Evolutionary conservation across 2,797 vertebrate genomes (phyloP).

Genomic region (Enteromius radiatus): DNA sequence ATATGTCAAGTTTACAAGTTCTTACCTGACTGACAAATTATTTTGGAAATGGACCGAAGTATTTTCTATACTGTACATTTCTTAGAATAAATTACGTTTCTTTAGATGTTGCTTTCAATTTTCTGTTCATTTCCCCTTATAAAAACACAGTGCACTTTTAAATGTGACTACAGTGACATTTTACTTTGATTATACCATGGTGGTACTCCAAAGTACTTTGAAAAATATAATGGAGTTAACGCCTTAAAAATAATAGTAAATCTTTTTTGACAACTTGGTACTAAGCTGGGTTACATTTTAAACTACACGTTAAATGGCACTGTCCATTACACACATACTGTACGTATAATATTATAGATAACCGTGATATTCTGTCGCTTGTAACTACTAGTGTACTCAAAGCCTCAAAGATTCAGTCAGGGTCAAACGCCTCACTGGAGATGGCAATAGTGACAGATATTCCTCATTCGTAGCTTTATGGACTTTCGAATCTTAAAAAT

Average conservation of each 20-base stretch:
- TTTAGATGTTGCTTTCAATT: slow-evolving; percentile 49
- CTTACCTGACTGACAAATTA: slow-evolving; percentile 79
- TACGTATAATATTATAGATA: too few relatives aligned
- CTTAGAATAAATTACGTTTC: slow-evolving; percentile 83
- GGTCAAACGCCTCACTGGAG: not conserved
- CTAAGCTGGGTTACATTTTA: not conserved
- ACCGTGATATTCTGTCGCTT: not conserved
- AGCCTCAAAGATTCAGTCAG: slow-evolving; percentile 1
- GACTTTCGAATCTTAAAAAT: not conserved
- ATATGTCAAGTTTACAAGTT: slow-evolving; percentile 78
- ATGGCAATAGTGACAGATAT: not conserved
- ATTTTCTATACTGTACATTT: slow-evolving; percentile 85
- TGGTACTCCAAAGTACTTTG: not conserved
- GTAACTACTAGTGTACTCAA: not conserved
- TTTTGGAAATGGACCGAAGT: slow-evolving; percentile 81
- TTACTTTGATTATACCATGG: not conserved
- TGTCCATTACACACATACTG: not conserved
- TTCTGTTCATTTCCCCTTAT: not conserved
- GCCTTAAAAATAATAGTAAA: too few relatives aligned
- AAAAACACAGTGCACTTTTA: not conserved
- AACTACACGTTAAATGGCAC: not conserved
- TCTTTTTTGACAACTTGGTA: not conserved
- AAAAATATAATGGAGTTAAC: not conserved
- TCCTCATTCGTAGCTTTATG: not conserved
- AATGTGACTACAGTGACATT: not conserved